Conservation (phyloP, 1,140 invertebrate species). For the Calosoma granatense region DNA sequence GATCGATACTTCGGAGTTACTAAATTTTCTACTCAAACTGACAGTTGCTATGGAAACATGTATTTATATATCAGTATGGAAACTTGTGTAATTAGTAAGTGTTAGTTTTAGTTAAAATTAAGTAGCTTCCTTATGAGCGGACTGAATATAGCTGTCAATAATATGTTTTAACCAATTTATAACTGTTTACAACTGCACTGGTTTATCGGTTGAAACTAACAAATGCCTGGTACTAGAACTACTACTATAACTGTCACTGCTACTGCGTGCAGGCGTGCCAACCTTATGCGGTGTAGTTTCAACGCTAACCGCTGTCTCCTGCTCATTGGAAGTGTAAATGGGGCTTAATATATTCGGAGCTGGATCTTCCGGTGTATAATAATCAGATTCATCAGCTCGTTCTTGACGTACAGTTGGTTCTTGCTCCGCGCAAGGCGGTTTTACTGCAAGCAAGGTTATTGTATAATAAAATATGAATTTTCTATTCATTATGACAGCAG, state of each 20-base stretch:
- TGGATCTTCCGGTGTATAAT: conserved; percentile 61
- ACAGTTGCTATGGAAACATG: no score
- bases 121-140: no score
- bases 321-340: not conserved
- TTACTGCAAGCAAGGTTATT: not conserved
- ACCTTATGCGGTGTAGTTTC: conserved; percentile 29
- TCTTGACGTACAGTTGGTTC: conserved; percentile 15
- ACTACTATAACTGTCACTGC: conserved; percentile 63
- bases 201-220: conserved; percentile 33
- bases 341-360: conserved; percentile 44
- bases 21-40: no score
- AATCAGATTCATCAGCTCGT: conserved; percentile 53
- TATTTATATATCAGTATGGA: no score
- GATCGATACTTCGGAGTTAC: no score
- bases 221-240: conserved; percentile 58
- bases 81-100: no score
- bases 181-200: conserved; percentile 21
- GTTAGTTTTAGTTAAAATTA: no score
- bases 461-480: no score
- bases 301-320: conserved; percentile 16
- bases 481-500: no score
- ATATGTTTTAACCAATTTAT: no score
- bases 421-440: conserved; percentile 12
- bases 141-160: no score
- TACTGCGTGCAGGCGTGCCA: conserved; percentile 59